Base-by-base conservation (phyloP, 2,797 vertebrate species). In the Salarias fasciatus region DNA sequence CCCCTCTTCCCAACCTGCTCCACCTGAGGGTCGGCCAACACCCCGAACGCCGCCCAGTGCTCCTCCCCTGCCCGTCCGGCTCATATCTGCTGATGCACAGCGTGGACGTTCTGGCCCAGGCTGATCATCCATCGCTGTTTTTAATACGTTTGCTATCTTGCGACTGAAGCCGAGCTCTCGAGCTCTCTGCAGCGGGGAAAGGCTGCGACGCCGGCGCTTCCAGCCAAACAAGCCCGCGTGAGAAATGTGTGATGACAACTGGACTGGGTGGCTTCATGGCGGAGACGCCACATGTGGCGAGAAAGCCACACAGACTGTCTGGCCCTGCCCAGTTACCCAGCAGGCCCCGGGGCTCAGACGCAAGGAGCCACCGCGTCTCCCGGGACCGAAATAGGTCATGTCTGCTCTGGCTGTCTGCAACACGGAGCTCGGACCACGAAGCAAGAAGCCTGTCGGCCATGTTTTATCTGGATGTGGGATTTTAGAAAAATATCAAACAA, bases 341-440 rank as follows among this genome's bases (percentile, higher is more conserved):
- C 75, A 69, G 69, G 83, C 83, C 75, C 42, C 65, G 45, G 82
- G 86, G 72, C 79, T 63, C 79, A 86, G 84, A 80, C 82, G 76
- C 73, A 77, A 64, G 72, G 49, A 77, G 73, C 59, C 63, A 18
- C 44, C 5, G 69, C 56, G 70, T 79, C 83, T 83, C 55, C 62
- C 55, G 46, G 9, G 62, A 78, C 43, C 8, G 44, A 87, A 86
- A 79, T 77, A 75, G 77, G 75, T 86, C 77, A 80, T 14, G 62
- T 69, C 69, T 63, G 62, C 63, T 13, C 41, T n/a, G 29, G 1
- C 40, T 36, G 47, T 38, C 58, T 24, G 69, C 62, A 82, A 65
- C 61, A 44, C 14, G 46, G 51, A 53, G 66, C 29, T 75, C 36
- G 41, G 4, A 49, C 18, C 6, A 13, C 14, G 4, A 58, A 54